Conservation (phyloP, 2,113 vertebrate species). For the Silurus meridionalis region DNA sequence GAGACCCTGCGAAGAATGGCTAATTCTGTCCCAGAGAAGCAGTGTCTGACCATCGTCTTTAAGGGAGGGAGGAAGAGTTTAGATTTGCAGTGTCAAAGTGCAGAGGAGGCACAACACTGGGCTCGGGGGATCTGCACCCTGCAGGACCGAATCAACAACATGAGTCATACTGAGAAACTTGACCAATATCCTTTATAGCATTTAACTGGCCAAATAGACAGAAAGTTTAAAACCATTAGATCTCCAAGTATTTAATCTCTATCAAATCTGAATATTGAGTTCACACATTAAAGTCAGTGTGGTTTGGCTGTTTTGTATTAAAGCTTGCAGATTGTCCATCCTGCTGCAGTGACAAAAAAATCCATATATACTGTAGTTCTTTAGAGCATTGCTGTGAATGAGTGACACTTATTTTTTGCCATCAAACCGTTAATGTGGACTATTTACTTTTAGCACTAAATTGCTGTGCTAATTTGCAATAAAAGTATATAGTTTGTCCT, state of each 20-base stretch:
- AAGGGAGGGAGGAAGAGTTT: constrained; percentile 83
- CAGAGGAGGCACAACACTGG: constrained; percentile 85
- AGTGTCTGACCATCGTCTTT: constrained; percentile 87
- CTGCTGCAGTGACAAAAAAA: not conserved
- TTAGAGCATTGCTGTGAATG: not conserved
- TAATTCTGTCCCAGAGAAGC: constrained; percentile 67
- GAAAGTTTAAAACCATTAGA: not conserved
- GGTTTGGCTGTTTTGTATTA: not conserved
- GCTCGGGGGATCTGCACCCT: constrained; percentile 84
- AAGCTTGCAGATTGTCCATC: not conserved
- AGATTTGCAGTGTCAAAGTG: constrained; percentile 80
- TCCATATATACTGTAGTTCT: not conserved
- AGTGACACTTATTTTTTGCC: not conserved
- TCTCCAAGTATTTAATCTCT: not conserved
- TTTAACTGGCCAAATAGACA: not conserved
- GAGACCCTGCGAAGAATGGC: constrained; percentile 78
- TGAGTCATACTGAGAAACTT: constrained; percentile 90
- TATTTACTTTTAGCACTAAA: not conserved
- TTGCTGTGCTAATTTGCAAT: not conserved
- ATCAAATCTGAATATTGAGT: not conserved
- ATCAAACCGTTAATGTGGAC: not conserved
- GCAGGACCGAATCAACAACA: constrained; percentile 79
- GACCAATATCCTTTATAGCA: constrained; percentile 88
- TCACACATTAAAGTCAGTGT: not conserved
- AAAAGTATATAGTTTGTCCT: not conserved